Evolutionary conservation across 2,888 invertebrate species (phyloP), one percentile per base, ranked within the genome.

Genomic region (Congeria kusceri): DNA sequence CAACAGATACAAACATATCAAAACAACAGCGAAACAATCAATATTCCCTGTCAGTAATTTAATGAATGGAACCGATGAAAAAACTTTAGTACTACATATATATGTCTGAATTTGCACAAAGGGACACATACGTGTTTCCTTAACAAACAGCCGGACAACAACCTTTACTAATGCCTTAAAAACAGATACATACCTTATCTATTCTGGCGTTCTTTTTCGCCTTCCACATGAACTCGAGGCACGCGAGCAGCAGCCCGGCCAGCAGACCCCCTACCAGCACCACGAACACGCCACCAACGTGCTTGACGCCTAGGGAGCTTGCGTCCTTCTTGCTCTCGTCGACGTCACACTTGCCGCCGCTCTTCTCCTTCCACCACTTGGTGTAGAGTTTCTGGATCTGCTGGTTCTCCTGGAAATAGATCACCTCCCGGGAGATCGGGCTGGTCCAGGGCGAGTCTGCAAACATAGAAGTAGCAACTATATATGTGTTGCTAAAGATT

Each of bases 401-500:
- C 58, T 98, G 98, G 93, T 97, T 97, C 94, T 99, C 99, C 95
- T 99, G 99, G 49, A 99, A 95, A 94, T 97, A 97, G 65, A 99
- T 94, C 87, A 99, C 98, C 59, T 98, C 98, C 39, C 97, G 97
- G 9, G 98, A 98, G 86, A 99, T 97, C 93, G 97, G 96, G 94
- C 99, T 99, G n/a, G 98, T 95, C 98, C 98, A 99, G 0, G 97
- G 97, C 32, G 98, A 97, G 47, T 96, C 97, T 96, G 87, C 46
- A 86, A 78, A n/a, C 27, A 58, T 23, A 39, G 39, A 39, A 39
- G 39, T 15, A 11, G 39, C 13, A 9, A 7, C 9, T 39, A 39
- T 7, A 15, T 39, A 5, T 39, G 15, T 1, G 3, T 39, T n/a
- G n/a, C n/a, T n/a, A n/a, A n/a, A n/a, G n/a, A n/a, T n/a, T n/a